phyloP scores from a whole-genome alignment of 2,113 vertebrate species.

The Mesembrinibis cayennensis region DNA sequence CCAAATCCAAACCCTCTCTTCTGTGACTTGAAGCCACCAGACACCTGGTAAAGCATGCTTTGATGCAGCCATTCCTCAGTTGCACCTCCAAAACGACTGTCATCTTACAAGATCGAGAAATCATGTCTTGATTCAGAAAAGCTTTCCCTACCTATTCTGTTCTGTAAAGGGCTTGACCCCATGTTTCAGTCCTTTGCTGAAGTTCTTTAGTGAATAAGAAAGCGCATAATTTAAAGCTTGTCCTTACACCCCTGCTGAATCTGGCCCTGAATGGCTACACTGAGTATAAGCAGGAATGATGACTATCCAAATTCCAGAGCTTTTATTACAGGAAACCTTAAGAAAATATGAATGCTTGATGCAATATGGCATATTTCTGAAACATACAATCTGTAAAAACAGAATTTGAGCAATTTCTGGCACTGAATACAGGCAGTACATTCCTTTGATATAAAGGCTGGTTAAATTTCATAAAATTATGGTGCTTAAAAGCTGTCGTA shows the following conservation, averaged over 20 bases:
- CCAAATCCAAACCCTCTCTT: not conserved
- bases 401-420: not conserved
- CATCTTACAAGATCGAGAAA: not conserved
- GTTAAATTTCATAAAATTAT: not conserved
- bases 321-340: not conserved
- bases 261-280: not conserved
- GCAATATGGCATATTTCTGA: not conserved
- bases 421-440: not conserved
- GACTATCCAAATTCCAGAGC: not conserved
- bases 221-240: not conserved
- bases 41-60: not conserved
- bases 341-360: not conserved
- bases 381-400: not conserved
- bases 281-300: not conserved
- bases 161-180: not conserved
- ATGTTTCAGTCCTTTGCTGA: not conserved
- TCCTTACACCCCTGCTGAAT: not conserved
- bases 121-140: not conserved
- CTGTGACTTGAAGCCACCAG: not conserved
- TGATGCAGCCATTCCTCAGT: not conserved
- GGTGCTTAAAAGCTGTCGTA: not conserved
- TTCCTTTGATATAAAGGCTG: not conserved
- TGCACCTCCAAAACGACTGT: not conserved
- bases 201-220: not conserved
- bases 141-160: not conserved